phyloP scores from a whole-genome alignment of 2,797 vertebrate species.

The Catharus ustulatus region DNA sequence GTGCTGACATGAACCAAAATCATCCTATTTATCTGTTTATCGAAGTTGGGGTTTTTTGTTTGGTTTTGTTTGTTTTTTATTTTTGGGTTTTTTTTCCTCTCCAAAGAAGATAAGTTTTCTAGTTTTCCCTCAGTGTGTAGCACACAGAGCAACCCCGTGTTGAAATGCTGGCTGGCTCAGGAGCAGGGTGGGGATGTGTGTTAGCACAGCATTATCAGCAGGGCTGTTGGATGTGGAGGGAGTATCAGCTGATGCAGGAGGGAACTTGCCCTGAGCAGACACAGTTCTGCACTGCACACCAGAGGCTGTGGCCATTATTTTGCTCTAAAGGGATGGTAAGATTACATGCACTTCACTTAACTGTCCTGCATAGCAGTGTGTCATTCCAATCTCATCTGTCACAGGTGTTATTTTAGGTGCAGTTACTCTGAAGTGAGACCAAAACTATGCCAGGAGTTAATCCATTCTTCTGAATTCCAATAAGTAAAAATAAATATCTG shows the following conservation, averaged over 20 bases:
- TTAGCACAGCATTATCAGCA: rapidly evolving
- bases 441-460: neutral
- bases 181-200: neutral
- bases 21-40: neutral
- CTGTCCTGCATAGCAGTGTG: neutral
- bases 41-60: neutral
- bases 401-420: neutral
- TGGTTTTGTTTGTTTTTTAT: too few species aligned
- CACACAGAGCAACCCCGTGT: rapidly evolving
- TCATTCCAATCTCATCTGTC: neutral
- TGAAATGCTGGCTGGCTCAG: neutral
- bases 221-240: neutral
- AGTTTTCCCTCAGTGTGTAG: neutral
- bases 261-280: neutral
- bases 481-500: neutral
- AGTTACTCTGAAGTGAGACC: neutral
- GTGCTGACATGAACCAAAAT: neutral
- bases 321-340: neutral
- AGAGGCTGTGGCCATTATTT: neutral
- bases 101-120: neutral
- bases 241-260: neutral
- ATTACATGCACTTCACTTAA: neutral
- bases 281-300: neutral
- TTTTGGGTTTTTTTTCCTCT: too few species aligned
- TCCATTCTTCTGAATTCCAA: neutral